These are phyloP conservation scores for Esperia sulphurella DNA, from an alignment of 2,888 invertebrate species.

Conservation along the genomic window DNA sequence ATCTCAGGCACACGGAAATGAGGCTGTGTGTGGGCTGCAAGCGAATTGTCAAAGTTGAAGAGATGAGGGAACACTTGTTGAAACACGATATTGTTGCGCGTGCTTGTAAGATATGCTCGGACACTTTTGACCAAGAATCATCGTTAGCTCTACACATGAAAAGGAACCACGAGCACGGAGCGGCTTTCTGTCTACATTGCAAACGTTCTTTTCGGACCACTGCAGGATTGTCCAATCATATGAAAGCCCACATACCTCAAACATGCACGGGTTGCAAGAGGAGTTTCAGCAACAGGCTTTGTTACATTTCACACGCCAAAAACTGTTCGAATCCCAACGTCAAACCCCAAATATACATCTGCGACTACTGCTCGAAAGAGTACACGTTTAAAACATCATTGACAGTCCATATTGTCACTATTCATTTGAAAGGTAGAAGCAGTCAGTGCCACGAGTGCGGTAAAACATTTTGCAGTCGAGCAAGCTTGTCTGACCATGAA, in stretches of 20 bases:
- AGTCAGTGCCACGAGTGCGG: constrained; percentile 45
- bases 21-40: constrained; percentile 36
- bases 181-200: constrained; percentile 29
- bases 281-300: constrained; percentile 32
- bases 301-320: constrained; percentile 31
- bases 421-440: constrained; percentile 23
- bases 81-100: constrained; percentile 22
- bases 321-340: constrained; percentile 19
- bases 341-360: constrained; percentile 22
- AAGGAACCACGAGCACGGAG: background rate
- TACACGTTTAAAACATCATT: constrained; percentile 29
- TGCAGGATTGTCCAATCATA: constrained; percentile 25
- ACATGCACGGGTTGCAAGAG: constrained; percentile 32
- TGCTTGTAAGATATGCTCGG: constrained; percentile 32
- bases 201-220: constrained; percentile 25
- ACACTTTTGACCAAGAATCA: constrained; percentile 20
- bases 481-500: constrained; percentile 38
- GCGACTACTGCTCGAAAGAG: constrained; percentile 40
- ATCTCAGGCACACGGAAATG: constrained; percentile 29
- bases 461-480: constrained; percentile 30
- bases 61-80: constrained; percentile 22
- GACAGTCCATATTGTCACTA: constrained; percentile 29
- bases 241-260: constrained; percentile 25
- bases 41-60: constrained; percentile 21
- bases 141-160: background rate